These are phyloP conservation scores for Synergus itoensis DNA, from an alignment of 2,888 invertebrate genomes.

Conservation along the genomic window DNA sequence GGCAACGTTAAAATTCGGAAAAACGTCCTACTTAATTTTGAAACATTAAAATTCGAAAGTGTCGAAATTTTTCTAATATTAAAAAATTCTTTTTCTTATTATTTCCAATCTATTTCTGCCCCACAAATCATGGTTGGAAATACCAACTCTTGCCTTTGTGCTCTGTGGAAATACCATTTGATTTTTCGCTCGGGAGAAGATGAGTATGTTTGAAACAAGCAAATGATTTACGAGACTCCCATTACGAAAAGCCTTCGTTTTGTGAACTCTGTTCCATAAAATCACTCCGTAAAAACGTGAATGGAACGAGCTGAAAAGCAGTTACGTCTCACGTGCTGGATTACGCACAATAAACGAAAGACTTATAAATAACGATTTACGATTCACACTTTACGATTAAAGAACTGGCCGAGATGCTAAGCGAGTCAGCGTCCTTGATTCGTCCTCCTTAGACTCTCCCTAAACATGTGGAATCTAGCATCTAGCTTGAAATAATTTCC, in stretches of 20 bases:
- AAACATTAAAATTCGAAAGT: too few relatives aligned
- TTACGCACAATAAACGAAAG: background rate
- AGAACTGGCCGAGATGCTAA: background rate
- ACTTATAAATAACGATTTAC: background rate
- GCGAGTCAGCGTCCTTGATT: background rate
- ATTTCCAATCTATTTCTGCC: background rate
- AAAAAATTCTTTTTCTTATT: background rate
- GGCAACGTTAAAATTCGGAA: too few relatives aligned
- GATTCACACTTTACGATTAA: background rate
- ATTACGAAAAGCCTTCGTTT: background rate
- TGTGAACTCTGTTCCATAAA: conserved; percentile 4
- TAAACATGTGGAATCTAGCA: background rate
- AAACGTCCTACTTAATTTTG: too few relatives aligned
- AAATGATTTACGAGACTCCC: background rate
- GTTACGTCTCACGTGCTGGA: background rate
- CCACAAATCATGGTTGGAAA: background rate
- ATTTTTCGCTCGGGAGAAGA: background rate
- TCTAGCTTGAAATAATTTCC: background rate
- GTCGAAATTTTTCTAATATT: too few relatives aligned
- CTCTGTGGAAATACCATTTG: background rate
- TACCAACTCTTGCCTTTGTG: background rate
- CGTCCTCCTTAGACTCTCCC: background rate
- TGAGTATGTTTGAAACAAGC: conserved; percentile 4
- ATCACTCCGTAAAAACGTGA: background rate
- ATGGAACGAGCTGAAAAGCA: background rate